Percentiles rank a stretch among this genome's conserved stretches.
phyloP scores from a whole-genome alignment of 2,888 invertebrate species.

The Icerya purchasi region DNA sequence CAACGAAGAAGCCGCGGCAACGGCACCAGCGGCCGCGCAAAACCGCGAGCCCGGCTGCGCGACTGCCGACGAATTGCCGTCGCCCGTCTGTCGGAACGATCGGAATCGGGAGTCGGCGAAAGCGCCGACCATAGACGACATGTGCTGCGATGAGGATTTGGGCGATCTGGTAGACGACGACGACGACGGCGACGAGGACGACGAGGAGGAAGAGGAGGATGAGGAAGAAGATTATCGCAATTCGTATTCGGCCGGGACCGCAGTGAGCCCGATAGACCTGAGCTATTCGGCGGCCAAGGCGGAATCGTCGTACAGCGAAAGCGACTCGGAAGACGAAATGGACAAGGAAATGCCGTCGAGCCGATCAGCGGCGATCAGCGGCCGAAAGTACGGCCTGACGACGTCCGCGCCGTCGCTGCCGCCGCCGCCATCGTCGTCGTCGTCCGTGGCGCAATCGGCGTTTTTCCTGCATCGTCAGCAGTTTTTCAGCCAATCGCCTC shows the following conservation, averaged over 20 bases:
- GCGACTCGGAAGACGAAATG: neutral
- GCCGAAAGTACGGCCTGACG: conserved; percentile 2
- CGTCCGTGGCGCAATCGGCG: neutral
- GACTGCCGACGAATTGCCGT: neutral
- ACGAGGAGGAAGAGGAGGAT: conserved; percentile 20
- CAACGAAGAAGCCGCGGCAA: conserved; percentile 10
- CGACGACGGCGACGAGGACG: conserved; percentile 22
- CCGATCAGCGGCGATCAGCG: conserved; percentile 3
- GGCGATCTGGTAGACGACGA: conserved; percentile 23
- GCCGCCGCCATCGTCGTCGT: conserved; percentile 5
- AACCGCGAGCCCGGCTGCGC: neutral
- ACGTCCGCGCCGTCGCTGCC: neutral
- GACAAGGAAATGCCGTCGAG: neutral
- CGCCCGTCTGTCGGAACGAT: neutral
- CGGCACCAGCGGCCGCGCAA: conserved; percentile 14
- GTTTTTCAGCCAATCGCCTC: neutral
- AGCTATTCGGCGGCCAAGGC: neutral
- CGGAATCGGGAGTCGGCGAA: conserved; percentile 1
- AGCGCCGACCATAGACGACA: conserved; percentile 1
- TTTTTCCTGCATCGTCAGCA: neutral
- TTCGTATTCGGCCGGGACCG: neutral
- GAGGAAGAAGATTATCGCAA: conserved; percentile 15
- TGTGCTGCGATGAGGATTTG: conserved; percentile 23
- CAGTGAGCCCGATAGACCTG: neutral
- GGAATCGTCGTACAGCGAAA: neutral